Conservation (phyloP, 2,797 vertebrate species). For the Anisognathus igniventris region DNA sequence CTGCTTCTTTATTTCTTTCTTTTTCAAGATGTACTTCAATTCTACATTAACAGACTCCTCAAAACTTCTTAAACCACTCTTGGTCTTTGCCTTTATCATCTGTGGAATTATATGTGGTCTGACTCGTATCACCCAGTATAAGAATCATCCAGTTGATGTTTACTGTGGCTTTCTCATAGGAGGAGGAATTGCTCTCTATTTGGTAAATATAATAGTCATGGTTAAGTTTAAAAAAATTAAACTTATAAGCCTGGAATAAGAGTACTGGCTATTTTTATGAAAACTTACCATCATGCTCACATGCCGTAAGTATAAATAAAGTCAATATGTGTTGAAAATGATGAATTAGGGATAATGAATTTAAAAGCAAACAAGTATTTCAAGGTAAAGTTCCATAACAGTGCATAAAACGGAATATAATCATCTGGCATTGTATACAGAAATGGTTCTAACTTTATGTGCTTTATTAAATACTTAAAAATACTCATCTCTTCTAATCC, state of each 20-base stretch:
- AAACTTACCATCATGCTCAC: neutral
- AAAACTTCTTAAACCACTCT: slow-evolving; percentile 93
- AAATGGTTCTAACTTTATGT: neutral
- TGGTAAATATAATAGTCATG: slow-evolving; percentile 78
- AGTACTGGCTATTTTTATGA: neutral
- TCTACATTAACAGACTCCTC: slow-evolving; percentile 94
- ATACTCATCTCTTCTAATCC: neutral
- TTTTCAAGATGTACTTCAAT: slow-evolving; percentile 97
- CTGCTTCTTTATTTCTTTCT: slow-evolving; percentile 23
- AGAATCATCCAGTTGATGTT: slow-evolving; percentile 94
- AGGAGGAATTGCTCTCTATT: slow-evolving; percentile 91
- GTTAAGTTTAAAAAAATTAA: neutral
- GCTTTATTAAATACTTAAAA: neutral
- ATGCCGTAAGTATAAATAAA: neutral
- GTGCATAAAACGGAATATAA: neutral
- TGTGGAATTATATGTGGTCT: slow-evolving; percentile 96
- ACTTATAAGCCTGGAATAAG: neutral
- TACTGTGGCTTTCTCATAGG: slow-evolving; percentile 96
- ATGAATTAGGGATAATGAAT: neutral
- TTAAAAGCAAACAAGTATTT: neutral
- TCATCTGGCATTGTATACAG: neutral
- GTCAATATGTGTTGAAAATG: neutral
- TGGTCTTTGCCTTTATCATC: slow-evolving; percentile 96
- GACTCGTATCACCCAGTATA: slow-evolving; percentile 95
- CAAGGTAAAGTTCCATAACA: neutral